Percentiles rank a stretch among this genome's conserved stretches.
phyloP scores from a whole-genome alignment of 2,113 vertebrate genomes.

The Pantherophis guttatus region DNA sequence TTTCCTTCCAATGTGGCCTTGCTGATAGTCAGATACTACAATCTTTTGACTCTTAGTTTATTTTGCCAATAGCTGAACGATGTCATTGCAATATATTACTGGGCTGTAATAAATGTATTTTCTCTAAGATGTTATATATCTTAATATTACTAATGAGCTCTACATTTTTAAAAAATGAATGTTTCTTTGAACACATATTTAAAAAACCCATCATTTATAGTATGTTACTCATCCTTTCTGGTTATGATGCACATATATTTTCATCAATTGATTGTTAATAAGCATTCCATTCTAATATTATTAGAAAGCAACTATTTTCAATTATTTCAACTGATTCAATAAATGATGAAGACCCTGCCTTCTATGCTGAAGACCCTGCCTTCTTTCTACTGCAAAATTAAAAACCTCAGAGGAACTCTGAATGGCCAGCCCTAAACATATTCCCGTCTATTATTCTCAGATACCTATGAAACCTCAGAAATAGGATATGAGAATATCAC shows the following conservation, averaged over 20 bases:
- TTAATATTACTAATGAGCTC: not conserved
- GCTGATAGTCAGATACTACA: not conserved
- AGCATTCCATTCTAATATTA: not conserved
- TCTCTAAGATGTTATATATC: not conserved
- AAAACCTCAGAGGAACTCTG: not conserved
- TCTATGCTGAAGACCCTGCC: too few relatives aligned
- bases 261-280: not conserved
- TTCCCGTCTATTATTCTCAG: not conserved
- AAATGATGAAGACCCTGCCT: not conserved
- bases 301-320: constrained; percentile 25
- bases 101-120: not conserved
- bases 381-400: not conserved
- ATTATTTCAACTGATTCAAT: not conserved
- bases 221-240: not conserved
- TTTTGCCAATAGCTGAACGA: constrained; percentile 7
- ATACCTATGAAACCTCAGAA: not conserved
- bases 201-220: not conserved
- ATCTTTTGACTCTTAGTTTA: not conserved
- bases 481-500: not conserved
- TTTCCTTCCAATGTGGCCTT: not conserved
- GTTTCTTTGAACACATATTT: constrained; percentile 13
- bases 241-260: not conserved
- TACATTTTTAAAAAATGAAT: constrained; percentile 21
- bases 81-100: not conserved
- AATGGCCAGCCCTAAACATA: not conserved